These are phyloP conservation scores for Hirtodrosophila histrioides DNA, from an alignment of 2,888 invertebrate genomes.

Conservation along the genomic window DNA sequence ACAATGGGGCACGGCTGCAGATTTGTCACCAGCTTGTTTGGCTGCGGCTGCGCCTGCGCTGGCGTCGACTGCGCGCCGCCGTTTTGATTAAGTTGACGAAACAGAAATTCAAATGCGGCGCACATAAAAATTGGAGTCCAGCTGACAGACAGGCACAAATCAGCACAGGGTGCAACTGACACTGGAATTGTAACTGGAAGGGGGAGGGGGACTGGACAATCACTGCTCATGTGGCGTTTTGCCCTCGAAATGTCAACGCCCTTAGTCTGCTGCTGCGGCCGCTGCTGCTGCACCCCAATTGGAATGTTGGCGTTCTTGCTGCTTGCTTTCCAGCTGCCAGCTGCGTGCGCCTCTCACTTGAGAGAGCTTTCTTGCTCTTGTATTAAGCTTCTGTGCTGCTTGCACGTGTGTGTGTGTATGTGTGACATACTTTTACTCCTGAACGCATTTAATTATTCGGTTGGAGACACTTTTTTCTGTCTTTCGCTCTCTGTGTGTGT, in stretches of 20 bases:
- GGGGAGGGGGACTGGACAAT: constrained; percentile 35
- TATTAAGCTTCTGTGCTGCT: not conserved
- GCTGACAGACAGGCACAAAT: constrained; percentile 38
- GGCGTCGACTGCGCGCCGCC: constrained; percentile 55
- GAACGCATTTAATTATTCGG: constrained; percentile 76
- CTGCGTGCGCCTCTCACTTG: constrained; percentile 12
- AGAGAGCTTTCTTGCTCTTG: constrained; percentile 31
- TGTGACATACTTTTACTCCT: constrained; percentile 74
- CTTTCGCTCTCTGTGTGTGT: not conserved
- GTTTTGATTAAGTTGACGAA: constrained; percentile 77
- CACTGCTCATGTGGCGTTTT: constrained; percentile 60
- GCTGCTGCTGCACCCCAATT: constrained; percentile 49
- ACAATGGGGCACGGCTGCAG: constrained; percentile 74
- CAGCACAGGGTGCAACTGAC: constrained; percentile 40
- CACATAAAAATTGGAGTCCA: constrained; percentile 38
- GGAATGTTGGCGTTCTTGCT: constrained; percentile 37
- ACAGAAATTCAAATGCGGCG: constrained; percentile 68
- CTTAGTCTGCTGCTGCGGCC: constrained; percentile 42
- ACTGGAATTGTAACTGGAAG: constrained; percentile 40
- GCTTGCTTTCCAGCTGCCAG: constrained; percentile 50
- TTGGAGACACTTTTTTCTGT: constrained; percentile 60
- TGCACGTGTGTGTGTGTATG: constrained; percentile 23
- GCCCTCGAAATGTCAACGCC: constrained; percentile 79
- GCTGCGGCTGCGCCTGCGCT: constrained; percentile 21
- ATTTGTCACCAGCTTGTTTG: constrained; percentile 76